Base-by-base conservation (phyloP, 2,113 vertebrate species). In the Amblyornis subalaris region DNA sequence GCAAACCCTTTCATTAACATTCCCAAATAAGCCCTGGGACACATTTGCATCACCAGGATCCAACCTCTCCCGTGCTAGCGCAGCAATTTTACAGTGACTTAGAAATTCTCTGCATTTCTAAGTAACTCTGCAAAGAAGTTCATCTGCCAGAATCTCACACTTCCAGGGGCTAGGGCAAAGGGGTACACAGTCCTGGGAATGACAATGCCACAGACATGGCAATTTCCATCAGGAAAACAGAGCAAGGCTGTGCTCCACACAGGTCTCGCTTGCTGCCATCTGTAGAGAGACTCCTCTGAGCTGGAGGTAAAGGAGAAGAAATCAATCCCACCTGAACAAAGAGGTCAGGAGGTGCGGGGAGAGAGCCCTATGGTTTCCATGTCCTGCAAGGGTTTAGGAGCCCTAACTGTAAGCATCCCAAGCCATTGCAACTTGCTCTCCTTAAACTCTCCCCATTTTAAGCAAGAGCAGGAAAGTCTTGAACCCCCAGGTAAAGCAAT, bases 81-180 rank as follows among this genome's bases (percentile, higher is more conserved):
- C 47, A 50, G 55, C 38, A 33, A 10, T 42, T 64, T 42, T 51
- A n/a, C 31, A 31, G 55, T 20, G 47, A 40, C 42, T 36, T 12
- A 20, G 51, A 60, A 45, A 22, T 35, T 36, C 42, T 25, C 9
- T 1, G 0, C 0, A 0, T 70, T 92, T 26, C 22, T 9, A 28
- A 77, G 22, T 5, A 11, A 11, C 60, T 70, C 66, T 65, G 47
- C 75, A 69, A 35, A 77, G 76, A 33, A 67, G 42, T 33, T 72
- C n/a, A 23, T 47, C 26, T 73, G 69, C 25, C 48, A 72, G 76
- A 64, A 69, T 12, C 26, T n/a, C 45, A 6, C 0, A 4, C 36
- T 75, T 12, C 64, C 42, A 29, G 26, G 33, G 64, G 17, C 58
- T 45, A 55, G 29, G 36, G 15, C 47, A 29, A 42, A 57, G 45